phyloP scores from a whole-genome alignment of 2,113 vertebrate genomes.

The Heloderma charlesbogerti region DNA sequence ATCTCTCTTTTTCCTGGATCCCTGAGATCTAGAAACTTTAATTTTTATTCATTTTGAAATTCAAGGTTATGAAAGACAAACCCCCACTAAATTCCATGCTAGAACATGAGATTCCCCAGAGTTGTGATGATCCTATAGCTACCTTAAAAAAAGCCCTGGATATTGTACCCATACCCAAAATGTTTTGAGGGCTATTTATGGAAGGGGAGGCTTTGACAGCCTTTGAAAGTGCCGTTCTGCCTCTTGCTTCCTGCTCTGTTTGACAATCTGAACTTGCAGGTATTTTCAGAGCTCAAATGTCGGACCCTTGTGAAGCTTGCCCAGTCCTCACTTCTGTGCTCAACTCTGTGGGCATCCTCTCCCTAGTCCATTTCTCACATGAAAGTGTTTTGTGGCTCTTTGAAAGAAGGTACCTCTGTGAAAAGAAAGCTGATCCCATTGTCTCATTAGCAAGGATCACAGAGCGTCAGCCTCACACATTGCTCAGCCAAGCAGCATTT shows the following conservation, averaged over 20 bases:
- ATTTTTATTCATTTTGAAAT: background rate
- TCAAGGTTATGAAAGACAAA: background rate
- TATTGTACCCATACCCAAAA: background rate
- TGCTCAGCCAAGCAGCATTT: conserved; percentile 71
- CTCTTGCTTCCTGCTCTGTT: background rate
- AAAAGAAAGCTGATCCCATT: conserved; percentile 52
- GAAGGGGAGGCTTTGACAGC: background rate
- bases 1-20: background rate
- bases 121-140: background rate
- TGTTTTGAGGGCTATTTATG: background rate
- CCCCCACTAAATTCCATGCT: background rate
- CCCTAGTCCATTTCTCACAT: background rate
- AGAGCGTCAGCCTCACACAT: conserved; percentile 62
- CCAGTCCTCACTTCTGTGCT: background rate
- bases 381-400: conserved; percentile 4
- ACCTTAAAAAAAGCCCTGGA: background rate
- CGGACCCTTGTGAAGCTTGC: conserved; percentile 4
- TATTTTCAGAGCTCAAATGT: conserved; percentile 13
- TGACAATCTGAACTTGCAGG: conserved; percentile 44
- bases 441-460: conserved; percentile 47
- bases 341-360: background rate
- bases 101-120: too few species aligned
- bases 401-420: conserved; percentile 6
- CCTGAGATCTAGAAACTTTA: background rate
- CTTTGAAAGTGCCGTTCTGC: background rate